Conservation (phyloP, 2,113 vertebrate species). For the Rhinogobius similis region DNA sequence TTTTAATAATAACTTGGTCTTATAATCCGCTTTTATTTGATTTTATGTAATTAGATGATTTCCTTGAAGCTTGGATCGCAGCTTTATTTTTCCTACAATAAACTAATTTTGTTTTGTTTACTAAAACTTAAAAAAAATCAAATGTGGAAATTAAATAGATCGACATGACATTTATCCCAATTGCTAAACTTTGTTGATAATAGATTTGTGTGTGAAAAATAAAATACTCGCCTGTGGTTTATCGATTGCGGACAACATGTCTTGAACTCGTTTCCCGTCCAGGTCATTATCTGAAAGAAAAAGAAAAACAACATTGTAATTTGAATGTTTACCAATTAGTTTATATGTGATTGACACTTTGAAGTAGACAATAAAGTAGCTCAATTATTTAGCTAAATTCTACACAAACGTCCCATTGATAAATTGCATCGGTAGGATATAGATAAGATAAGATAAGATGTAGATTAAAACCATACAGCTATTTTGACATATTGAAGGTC, state of each 20-base stretch:
- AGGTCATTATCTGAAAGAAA: conserved; percentile 88
- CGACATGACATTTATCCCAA: conserved; percentile 26
- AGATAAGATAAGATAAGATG: no score
- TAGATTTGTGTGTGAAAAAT: conserved; percentile 4
- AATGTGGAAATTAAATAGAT: conserved; percentile 23
- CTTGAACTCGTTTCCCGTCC: conserved; percentile 92
- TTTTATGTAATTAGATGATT: no score
- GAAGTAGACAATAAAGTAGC: no score
- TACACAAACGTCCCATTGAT: no score
- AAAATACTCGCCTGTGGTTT: conserved; percentile 90
- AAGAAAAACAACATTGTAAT: conserved; percentile 9
- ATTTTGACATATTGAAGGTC: no score
- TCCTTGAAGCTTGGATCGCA: no score
- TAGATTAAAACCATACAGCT: not conserved
- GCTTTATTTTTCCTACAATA: not conserved
- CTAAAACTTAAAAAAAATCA: no score
- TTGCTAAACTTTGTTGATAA: conserved; percentile 29
- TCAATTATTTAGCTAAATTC: no score
- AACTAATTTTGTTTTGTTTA: not conserved
- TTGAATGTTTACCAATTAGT: not conserved
- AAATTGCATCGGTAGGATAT: not conserved
- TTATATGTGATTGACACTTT: not conserved
- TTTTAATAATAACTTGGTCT: no score
- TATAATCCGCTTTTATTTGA: no score
- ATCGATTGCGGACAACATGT: conserved; percentile 94